Conservation (phyloP, 2,797 vertebrate species). For the Dromococcyx pavoninus region DNA sequence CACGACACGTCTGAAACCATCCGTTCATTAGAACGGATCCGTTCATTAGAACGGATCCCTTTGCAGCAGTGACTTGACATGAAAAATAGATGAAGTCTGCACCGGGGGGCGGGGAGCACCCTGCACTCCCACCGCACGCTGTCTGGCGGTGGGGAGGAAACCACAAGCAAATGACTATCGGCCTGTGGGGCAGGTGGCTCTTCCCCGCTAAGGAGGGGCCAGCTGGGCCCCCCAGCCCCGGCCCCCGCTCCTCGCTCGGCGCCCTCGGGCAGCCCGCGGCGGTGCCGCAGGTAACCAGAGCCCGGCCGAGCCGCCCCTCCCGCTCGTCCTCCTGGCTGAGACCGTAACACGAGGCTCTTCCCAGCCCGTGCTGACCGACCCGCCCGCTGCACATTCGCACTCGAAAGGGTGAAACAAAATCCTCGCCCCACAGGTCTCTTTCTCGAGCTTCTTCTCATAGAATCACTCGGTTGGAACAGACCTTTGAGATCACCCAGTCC, state of each 20-base stretch:
- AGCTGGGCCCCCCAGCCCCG: no score
- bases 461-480: no score
- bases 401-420: background rate
- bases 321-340: background rate
- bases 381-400: background rate
- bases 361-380: no score
- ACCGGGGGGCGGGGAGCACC: no score
- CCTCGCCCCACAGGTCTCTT: background rate
- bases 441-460: background rate
- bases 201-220: background rate
- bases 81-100: background rate
- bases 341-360: background rate
- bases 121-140: accelerated
- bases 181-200: background rate
- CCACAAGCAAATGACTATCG: accelerated
- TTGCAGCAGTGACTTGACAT: background rate
- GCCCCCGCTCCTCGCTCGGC: no score
- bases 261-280: background rate
- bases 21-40: background rate
- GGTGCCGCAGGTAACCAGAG: background rate
- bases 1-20: background rate
- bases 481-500: no score
- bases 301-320: background rate
- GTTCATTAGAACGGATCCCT: background rate
- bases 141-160: background rate